phyloP scores from a whole-genome alignment of 1,140 invertebrate species.

The Pararge aegeria region DNA sequence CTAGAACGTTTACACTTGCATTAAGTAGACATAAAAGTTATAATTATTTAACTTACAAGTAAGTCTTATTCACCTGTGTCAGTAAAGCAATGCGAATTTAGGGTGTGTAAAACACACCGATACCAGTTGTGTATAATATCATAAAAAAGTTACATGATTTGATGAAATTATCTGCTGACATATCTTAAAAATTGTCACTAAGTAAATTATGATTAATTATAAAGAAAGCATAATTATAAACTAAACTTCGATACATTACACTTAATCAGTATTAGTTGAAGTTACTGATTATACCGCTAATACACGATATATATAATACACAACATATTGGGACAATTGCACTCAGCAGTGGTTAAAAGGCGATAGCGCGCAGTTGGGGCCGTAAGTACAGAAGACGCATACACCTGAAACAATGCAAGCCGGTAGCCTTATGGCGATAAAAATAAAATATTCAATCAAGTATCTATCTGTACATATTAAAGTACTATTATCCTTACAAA shows the following conservation, averaged over 20 bases:
- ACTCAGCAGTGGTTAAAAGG: constrained; percentile 60
- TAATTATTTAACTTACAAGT: constrained; percentile 75
- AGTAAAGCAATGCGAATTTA: constrained; percentile 65
- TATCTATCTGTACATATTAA: no score
- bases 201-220: constrained; percentile 76
- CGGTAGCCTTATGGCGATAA: not conserved
- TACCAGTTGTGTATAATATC: constrained; percentile 53
- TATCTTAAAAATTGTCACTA: constrained; percentile 69
- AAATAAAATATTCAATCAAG: no score
- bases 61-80: constrained; percentile 78
- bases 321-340: constrained; percentile 64
- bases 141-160: constrained; percentile 74
- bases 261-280: constrained; percentile 63
- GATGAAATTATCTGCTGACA: constrained; percentile 60
- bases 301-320: constrained; percentile 74
- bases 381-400: constrained; percentile 53
- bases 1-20: constrained; percentile 79
- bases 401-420: constrained; percentile 7
- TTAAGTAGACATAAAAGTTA: constrained; percentile 79
- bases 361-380: constrained; percentile 52
- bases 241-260: constrained; percentile 75
- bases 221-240: constrained; percentile 77
- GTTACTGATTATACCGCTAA: constrained; percentile 62
- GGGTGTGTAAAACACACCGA: constrained; percentile 41
- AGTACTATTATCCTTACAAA: no score